Conservation (phyloP, 2,113 vertebrate species). For the Plestiodon gilberti region DNA sequence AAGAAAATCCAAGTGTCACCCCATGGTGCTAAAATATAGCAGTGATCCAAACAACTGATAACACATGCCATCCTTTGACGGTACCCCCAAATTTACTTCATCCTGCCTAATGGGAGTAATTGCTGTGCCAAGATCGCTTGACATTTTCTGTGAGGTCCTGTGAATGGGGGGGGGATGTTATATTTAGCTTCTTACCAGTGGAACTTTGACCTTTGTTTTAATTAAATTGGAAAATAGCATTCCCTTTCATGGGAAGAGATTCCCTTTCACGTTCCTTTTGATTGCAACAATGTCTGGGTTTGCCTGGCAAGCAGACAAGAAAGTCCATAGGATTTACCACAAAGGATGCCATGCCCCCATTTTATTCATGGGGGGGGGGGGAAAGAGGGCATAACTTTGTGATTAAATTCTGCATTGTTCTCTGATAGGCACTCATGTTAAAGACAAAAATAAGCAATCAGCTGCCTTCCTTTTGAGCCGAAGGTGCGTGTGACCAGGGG, state of each 20-base stretch:
- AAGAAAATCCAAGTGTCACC: background rate
- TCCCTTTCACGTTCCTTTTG: constrained; percentile 40
- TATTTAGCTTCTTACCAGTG: background rate
- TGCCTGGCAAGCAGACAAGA: constrained; percentile 46
- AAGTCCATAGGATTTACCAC: constrained; percentile 51
- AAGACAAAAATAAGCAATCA: constrained; percentile 73
- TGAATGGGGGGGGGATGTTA: background rate
- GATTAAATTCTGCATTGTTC: constrained; percentile 80
- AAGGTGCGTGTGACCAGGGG: constrained; percentile 78
- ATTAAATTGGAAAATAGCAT: background rate
- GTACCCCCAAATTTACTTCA: background rate
- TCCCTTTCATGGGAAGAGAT: background rate
- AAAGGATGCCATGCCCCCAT: constrained; percentile 53
- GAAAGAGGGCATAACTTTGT: constrained; percentile 53
- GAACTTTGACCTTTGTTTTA: background rate
- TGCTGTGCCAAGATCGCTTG: background rate
- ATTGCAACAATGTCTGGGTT: constrained; percentile 4
- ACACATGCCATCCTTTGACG: background rate
- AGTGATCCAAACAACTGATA: background rate
- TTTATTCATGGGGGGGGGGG: constrained; percentile 52
- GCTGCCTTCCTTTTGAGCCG: constrained; percentile 70
- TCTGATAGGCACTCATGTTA: constrained; percentile 58
- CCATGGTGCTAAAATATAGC: too few species aligned
- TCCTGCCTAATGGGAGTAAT: background rate
- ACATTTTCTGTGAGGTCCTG: background rate